These are phyloP conservation scores for Papilio elwesi DNA, from an alignment of 2,888 invertebrate genomes.

Conservation along the genomic window DNA sequence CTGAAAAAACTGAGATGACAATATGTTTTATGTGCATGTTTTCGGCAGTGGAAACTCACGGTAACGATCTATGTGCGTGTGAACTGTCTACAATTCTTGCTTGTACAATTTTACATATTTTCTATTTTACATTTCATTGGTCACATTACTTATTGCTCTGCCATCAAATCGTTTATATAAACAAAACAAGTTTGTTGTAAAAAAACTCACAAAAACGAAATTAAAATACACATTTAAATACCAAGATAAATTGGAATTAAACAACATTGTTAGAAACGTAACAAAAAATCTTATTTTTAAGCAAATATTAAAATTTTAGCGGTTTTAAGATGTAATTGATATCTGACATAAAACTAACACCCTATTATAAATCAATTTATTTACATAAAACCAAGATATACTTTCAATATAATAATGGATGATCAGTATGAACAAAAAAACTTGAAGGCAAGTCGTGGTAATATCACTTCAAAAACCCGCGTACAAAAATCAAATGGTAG, in stretches of 20 bases:
- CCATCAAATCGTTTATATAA: no score
- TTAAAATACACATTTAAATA: not conserved
- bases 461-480: no score
- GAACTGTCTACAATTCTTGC: not conserved
- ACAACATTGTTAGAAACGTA: not conserved
- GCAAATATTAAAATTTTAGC: not conserved
- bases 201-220: not conserved
- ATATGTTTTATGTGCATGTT: no score
- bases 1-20: no score
- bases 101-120: not conserved
- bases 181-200: no score
- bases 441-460: no score
- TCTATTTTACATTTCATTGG: not conserved
- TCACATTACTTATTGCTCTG: not conserved
- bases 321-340: not conserved
- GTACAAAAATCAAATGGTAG: constrained; percentile 9
- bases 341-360: not conserved
- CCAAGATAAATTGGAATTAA: not conserved
- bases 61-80: not conserved
- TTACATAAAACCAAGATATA: not conserved
- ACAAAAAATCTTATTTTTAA: not conserved
- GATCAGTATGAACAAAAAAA: not conserved
- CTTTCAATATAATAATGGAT: not conserved
- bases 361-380: not conserved
- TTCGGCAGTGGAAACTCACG: no score